Percentiles rank a stretch among this genome's conserved stretches.
Conservation (phyloP, 2,113 vertebrate species). For the Notechis scutatus region DNA sequence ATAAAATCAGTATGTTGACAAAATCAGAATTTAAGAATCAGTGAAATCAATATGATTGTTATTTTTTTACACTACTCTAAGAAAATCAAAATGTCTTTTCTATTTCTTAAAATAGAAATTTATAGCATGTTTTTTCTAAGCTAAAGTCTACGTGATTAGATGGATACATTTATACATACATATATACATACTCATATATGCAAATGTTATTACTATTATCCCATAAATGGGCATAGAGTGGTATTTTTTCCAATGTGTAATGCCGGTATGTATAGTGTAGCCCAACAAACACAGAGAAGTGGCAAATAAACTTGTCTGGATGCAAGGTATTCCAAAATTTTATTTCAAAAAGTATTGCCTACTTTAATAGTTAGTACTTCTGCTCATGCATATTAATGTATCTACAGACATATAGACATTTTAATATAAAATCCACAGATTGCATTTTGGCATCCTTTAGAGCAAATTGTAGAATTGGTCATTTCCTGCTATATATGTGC, state of each 20-base stretch:
- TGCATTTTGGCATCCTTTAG: not conserved
- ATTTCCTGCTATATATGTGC: not conserved
- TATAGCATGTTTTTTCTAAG: not conserved
- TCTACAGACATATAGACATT: not conserved
- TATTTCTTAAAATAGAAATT: not conserved
- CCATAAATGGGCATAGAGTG: not conserved
- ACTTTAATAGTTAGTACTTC: not conserved
- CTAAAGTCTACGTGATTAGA: not conserved
- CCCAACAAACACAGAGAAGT: not conserved
- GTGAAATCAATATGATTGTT: not conserved
- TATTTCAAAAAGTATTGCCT: not conserved
- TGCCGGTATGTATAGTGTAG: not conserved
- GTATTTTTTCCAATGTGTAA: not conserved
- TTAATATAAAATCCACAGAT: not conserved
- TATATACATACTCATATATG: not conserved
- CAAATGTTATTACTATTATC: not conserved
- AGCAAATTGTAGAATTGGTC: not conserved
- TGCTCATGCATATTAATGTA: not conserved
- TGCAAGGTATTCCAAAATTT: not conserved
- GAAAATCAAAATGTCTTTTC: not conserved
- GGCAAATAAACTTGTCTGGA: not conserved
- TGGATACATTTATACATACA: not conserved
- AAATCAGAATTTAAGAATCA: not conserved
- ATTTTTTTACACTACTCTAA: not conserved
- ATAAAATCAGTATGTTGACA: not conserved